A percentile compares a stretch with the other conserved stretches of the same genome.
phyloP scores from a whole-genome alignment of 2,113 vertebrate species.

The Sciurus niger region DNA sequence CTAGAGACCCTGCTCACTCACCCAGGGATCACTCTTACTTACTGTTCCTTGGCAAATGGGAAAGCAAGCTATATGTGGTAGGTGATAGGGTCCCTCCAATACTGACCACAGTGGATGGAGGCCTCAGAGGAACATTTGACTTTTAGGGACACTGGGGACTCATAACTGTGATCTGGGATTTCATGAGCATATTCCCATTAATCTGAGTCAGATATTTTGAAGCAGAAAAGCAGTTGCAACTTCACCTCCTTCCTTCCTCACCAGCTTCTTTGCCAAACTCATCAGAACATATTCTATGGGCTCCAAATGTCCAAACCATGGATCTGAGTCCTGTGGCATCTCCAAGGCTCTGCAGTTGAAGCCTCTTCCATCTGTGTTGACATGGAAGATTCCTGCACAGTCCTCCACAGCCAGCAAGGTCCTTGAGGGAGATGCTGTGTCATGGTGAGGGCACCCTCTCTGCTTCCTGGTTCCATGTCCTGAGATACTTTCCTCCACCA shows the following conservation, averaged over 20 bases:
- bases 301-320: accelerated
- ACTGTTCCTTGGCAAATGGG: not conserved
- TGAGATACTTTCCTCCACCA: too few relatives aligned
- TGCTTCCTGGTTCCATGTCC: too few relatives aligned
- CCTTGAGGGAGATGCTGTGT: too few relatives aligned
- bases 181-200: not conserved
- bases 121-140: accelerated
- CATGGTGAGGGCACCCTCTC: too few relatives aligned
- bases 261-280: not conserved
- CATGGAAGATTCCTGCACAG: not conserved
- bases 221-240: not conserved
- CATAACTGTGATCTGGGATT: not conserved
- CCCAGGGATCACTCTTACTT: not conserved
- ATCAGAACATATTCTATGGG: accelerated
- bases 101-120: accelerated
- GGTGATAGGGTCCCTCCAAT: accelerated
- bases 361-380: too few relatives aligned
- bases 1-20: accelerated
- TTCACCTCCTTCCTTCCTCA: not conserved
- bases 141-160: not conserved
- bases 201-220: not conserved
- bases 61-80: too few relatives aligned
- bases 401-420: too few relatives aligned
- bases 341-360: not conserved
- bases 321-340: not conserved